Percentiles rank a stretch among this genome's conserved stretches.
phyloP scores from a whole-genome alignment of 1,140 invertebrate species.

The Episyrphus balteatus region DNA sequence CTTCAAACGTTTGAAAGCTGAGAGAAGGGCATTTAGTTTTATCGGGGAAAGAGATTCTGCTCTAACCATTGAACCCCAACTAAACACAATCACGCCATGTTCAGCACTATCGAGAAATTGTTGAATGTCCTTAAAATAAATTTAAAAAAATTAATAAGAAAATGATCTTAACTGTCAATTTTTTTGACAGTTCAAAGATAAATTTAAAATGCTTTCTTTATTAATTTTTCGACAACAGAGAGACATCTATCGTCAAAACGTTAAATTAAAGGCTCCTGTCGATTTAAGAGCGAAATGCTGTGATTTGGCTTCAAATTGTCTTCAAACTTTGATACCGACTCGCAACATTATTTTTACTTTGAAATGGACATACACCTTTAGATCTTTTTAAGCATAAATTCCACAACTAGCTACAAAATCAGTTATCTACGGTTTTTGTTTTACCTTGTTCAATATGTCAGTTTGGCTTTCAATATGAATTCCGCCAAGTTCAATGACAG shows the following conservation, averaged over 20 bases:
- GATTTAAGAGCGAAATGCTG: slow-evolving; percentile 49
- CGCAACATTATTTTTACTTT: too few relatives aligned
- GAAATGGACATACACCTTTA: too few relatives aligned
- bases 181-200: too few relatives aligned
- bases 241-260: too few relatives aligned
- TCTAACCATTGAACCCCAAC: slow-evolving; percentile 56
- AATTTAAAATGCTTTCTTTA: slow-evolving; percentile 20
- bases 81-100: slow-evolving; percentile 59
- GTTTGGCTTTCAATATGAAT: slow-evolving; percentile 44
- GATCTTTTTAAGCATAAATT: neutral
- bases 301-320: slow-evolving; percentile 40
- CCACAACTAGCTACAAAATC: neutral
- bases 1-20: slow-evolving; percentile 46
- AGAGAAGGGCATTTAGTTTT: slow-evolving; percentile 46
- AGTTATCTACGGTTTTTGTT: too few relatives aligned
- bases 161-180: too few relatives aligned
- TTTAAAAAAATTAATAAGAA: neutral
- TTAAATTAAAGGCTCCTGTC: too few relatives aligned
- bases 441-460: slow-evolving; percentile 33
- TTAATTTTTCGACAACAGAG: too few relatives aligned
- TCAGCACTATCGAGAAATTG: slow-evolving; percentile 54
- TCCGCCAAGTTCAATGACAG: slow-evolving; percentile 55
- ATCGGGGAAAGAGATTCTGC: slow-evolving; percentile 47
- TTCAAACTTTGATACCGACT: too few relatives aligned
- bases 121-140: slow-evolving; percentile 44